A percentile compares a stretch with the other conserved stretches of the same genome.
Conservation (phyloP, 1,140 invertebrate species). For the Sarcophaga bullata region DNA sequence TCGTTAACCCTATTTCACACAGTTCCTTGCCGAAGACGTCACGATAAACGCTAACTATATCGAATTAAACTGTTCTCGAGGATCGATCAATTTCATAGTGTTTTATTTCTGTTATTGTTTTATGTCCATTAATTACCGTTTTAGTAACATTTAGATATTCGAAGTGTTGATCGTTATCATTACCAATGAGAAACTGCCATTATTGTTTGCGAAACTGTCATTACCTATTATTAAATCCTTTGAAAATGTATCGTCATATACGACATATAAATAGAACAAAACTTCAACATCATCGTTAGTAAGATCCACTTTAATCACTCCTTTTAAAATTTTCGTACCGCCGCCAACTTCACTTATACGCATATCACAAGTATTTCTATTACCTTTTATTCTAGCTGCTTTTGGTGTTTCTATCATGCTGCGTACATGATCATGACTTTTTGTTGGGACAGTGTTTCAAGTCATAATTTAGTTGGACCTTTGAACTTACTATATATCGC, state of each 20-base stretch:
- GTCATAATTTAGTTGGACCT: too few relatives aligned
- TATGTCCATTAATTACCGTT: neutral
- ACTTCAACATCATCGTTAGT: neutral
- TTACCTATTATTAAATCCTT: slow-evolving; percentile 42
- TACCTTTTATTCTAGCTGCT: neutral
- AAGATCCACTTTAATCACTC: neutral
- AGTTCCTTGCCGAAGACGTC: slow-evolving; percentile 12
- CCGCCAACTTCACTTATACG: slow-evolving; percentile 29
- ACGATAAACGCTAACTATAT: neutral
- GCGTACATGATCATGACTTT: too few relatives aligned
- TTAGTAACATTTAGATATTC: neutral
- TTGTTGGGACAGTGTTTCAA: too few relatives aligned
- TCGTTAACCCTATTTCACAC: neutral
- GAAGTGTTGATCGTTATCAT: neutral
- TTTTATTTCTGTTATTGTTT: neutral
- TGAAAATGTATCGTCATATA: slow-evolving; percentile 30
- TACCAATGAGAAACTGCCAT: neutral
- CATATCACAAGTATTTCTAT: neutral
- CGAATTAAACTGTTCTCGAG: neutral
- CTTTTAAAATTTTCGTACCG: neutral
- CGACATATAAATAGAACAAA: slow-evolving; percentile 33
- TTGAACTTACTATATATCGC: too few relatives aligned
- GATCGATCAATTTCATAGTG: neutral
- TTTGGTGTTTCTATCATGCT: neutral
- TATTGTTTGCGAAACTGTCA: slow-evolving; percentile 6